Evolutionary conservation across 92 coral and sea anemone genomes (phyloP), one percentile per base, ranked within the genome.

Genomic region (Paramuricea clavata): DNA sequence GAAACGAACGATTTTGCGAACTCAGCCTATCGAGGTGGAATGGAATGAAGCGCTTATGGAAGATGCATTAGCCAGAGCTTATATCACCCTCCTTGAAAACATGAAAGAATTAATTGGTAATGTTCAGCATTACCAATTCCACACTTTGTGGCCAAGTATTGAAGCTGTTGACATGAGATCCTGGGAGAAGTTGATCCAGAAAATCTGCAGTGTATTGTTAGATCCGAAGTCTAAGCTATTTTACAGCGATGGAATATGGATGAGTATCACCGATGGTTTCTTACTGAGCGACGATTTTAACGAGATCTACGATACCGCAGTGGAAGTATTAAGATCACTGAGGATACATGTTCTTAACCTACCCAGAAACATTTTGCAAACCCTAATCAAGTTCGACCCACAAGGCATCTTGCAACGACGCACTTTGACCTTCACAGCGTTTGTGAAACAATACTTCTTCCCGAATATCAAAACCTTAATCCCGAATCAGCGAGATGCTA

Each of bases 31-130:
- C 30, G 97, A 94, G 31, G 97, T 88, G 44, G 90, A 74, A 21
- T 93, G 97, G 97, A 93, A 93, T 67, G 85, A 75, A 41, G 57
- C 80, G n/a, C 91, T 93, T 27, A 91, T 93, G 93, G 86, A 91
- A 83, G 97, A 93, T 85, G 97, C 94, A 16, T 49, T 93, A 16
- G 88, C 92, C 35, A 39, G 81, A 12, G 92, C 93, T 25, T 93
- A 93, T 69, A 49, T 93, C 33, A 75, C 90, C 32, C 89, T 94
- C 35, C 82, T 94, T 17, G 74, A 70, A n/a, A 79, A 90, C 41
- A 74, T 89, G 71, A 81, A 42, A 54, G 31, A n/a, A 61, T 81
- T 94, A 74, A 78, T 77, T 33, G 89, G 91, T 25, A 49, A 56
- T 49, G 64, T 92, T 41, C 54, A 70, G 21, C 81, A 62, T 0